phyloP scores from a whole-genome alignment of 37 sponge, comb jelly and placozoan species.

The Crambe crambe region DNA sequence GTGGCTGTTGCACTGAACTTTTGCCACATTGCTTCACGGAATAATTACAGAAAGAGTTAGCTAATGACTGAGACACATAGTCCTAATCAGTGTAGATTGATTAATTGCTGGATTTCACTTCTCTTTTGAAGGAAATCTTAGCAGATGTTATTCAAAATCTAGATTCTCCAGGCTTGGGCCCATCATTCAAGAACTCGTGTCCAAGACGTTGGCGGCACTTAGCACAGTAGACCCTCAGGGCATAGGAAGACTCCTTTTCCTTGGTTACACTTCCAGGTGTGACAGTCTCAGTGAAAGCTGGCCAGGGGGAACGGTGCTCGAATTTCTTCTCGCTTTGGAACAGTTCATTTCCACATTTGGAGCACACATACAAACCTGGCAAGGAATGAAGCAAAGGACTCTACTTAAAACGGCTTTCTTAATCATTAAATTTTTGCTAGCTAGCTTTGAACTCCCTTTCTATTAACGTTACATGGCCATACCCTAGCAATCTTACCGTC shows the following conservation, averaged over 20 bases:
- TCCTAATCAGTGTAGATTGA: too few species aligned
- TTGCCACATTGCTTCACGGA: too few species aligned
- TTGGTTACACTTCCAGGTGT: constrained; percentile 84
- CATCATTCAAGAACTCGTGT: constrained; percentile 96
- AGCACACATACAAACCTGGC: constrained; percentile 92
- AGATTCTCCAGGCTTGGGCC: constrained; percentile 86
- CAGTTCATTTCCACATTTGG: constrained; percentile 87
- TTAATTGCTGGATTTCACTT: neutral
- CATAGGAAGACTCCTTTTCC: constrained; percentile 59
- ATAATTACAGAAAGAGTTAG: too few species aligned
- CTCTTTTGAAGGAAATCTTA: constrained; percentile 75
- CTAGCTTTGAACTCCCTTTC: neutral
- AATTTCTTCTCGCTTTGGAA: constrained; percentile 88
- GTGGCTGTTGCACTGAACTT: too few species aligned
- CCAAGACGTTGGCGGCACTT: constrained; percentile 91
- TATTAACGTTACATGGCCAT: neutral
- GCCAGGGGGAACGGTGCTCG: constrained; percentile 95
- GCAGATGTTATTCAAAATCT: constrained; percentile 99
- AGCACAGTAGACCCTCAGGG: constrained; percentile 84
- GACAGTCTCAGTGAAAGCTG: constrained; percentile 94
- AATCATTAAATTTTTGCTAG: neutral
- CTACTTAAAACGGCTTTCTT: neutral
- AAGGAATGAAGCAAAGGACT: neutral
- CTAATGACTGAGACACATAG: too few species aligned
- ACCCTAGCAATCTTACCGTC: constrained; percentile 48